Evolutionary conservation across 2,113 vertebrate genomes (phyloP), one percentile per base, ranked within the genome.

Genomic region (Numenius arquata): DNA sequence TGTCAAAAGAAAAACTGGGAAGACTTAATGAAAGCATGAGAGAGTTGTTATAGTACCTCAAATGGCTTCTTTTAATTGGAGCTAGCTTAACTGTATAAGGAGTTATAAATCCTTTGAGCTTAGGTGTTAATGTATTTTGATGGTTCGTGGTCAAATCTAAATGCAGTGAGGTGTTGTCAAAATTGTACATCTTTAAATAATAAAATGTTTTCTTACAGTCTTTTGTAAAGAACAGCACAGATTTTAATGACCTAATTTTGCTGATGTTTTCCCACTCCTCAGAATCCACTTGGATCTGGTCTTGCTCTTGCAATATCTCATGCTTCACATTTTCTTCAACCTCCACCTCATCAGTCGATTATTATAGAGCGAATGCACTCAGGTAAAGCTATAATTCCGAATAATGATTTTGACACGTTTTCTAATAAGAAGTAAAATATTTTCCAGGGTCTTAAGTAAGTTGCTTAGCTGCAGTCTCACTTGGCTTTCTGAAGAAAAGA

Each of bases 321-420:
- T 75, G 99, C 99, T 41, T 99, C 99, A 76, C 99, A 99, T 98
- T 99, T 99, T 96, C 98, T 99, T 94, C 99, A 99, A 90, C 99
- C 99, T 93, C 99, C 99, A n/a, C 99, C 99, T 95, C 99, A 99
- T 97, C 99, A 99, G 97, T 99, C 99, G 92, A 99, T 99, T 97
- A 99, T 99, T 97, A 99, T 99, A 83, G 99, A 99, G 88, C 98
- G 99, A 95, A 99, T 99, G 99, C 99, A 99, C 96, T 99, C 99
- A 96, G 99, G 99, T 99, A 98, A 98, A 97, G 52, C 27, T 66
- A 70, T 27, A 78, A 61, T 92, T 96, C 66, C 21, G 87, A 81
- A 40, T 66, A 47, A 56, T 85, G 59, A 82, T 83, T 96, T 63
- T 68, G 30, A 76, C 21, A 29, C 3, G 1, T 66, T 65, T 86